Conservation (phyloP, 2,797 vertebrate species). For the Eptatretus atami region DNA sequence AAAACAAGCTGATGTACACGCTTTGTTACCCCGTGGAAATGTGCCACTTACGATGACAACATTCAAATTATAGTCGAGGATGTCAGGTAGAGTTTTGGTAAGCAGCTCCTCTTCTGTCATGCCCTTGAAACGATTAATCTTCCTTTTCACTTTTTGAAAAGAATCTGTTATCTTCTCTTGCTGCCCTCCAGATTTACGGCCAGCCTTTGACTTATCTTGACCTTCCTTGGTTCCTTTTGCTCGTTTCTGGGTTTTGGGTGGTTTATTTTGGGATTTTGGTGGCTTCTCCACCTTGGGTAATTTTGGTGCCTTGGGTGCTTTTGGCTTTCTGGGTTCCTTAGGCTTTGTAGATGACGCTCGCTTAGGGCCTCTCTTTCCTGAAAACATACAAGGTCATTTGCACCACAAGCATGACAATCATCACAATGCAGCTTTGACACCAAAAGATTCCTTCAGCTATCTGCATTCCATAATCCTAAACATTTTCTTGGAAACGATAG, state of each 20-base stretch:
- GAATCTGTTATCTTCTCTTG: constrained; percentile 81
- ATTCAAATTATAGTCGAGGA: constrained; percentile 67
- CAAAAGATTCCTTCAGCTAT: too few relatives aligned
- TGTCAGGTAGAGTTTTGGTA: constrained; percentile 74
- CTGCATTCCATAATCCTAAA: too few relatives aligned
- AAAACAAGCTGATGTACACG: too few relatives aligned
- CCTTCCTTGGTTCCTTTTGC: constrained; percentile 18
- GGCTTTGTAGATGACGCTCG: too few relatives aligned
- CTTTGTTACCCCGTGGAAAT: too few relatives aligned
- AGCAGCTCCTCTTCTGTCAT: constrained; percentile 78
- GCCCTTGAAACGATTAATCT: constrained; percentile 81
- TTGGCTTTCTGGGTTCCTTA: constrained; percentile 30
- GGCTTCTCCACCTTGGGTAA: neutral
- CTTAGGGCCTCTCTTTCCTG: too few relatives aligned
- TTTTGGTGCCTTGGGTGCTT: neutral
- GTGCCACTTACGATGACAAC: constrained; percentile 59
- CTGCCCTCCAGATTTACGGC: constrained; percentile 24
- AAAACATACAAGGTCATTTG: too few relatives aligned
- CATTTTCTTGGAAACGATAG: too few relatives aligned
- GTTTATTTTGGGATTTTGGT: constrained; percentile 16
- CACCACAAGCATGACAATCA: too few relatives aligned
- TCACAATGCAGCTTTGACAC: too few relatives aligned
- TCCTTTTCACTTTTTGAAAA: constrained; percentile 78
- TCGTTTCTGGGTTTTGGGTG: constrained; percentile 26
- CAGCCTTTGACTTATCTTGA: neutral